These are phyloP conservation scores for Autographa pulchrina DNA, from an alignment of 2,888 invertebrate genomes.

Conservation along the genomic window DNA sequence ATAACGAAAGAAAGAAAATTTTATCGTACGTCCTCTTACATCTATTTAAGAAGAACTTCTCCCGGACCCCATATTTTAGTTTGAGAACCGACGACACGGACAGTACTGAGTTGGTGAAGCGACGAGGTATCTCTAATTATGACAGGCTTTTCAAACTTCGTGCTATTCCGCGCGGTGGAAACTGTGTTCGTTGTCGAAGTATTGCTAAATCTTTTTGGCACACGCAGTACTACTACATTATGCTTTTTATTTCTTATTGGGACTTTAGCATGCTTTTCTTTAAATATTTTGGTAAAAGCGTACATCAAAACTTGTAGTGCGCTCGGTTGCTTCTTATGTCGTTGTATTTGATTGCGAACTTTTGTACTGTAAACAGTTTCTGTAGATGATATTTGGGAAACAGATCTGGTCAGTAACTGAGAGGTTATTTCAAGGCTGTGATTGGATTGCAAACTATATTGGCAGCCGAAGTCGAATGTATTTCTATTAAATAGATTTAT, in stretches of 20 bases:
- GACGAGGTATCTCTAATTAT: conserved; percentile 63
- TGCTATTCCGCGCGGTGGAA: conserved; percentile 38
- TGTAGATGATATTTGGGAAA: conserved; percentile 62
- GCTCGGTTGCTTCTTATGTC: conserved; percentile 52
- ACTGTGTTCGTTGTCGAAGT: conserved; percentile 47
- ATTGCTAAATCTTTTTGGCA: conserved; percentile 62
- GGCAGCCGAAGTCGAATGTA: conserved; percentile 68
- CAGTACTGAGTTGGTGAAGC: conserved; percentile 15
- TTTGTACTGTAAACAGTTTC: conserved; percentile 59
- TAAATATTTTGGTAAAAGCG: conserved; percentile 66
- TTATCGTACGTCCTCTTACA: conserved; percentile 11
- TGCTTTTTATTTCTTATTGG: conserved; percentile 58
- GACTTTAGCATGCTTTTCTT: conserved; percentile 54
- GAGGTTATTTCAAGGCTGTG: conserved; percentile 73
- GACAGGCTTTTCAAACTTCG: conserved; percentile 62
- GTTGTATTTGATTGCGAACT: conserved; percentile 50
- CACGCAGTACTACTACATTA: conserved; percentile 64
- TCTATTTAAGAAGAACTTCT: conserved; percentile 63
- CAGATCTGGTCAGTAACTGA: conserved; percentile 66
- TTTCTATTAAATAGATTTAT: conserved; percentile 41
- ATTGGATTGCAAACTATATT: conserved; percentile 67
- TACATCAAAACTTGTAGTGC: conserved; percentile 62
- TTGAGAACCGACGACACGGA: conserved; percentile 37
- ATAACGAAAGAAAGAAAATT: no score
- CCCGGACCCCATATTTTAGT: conserved; percentile 73